Percentiles rank a stretch among this genome's conserved stretches.
These are phyloP conservation scores for Lineus longissimus DNA, from an alignment of 1,140 invertebrate species.

Conservation along the genomic window DNA sequence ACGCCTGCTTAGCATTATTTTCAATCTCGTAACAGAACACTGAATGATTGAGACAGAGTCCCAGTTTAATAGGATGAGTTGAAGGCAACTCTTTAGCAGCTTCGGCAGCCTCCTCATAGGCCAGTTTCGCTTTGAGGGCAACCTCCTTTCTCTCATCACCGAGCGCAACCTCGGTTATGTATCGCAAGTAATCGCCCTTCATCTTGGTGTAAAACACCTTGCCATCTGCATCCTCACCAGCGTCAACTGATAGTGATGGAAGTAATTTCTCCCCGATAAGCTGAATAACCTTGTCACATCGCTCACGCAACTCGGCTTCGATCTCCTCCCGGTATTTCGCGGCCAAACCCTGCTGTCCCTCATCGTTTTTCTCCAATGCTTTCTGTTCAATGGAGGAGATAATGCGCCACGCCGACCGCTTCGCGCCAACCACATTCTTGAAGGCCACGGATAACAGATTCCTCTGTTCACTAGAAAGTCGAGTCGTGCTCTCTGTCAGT, in stretches of 20 bases:
- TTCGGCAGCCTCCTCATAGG: slow-evolving; percentile 94
- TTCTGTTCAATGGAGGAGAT: slow-evolving; percentile 92
- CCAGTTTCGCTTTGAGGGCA: slow-evolving; percentile 38
- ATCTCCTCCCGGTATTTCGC: slow-evolving; percentile 45
- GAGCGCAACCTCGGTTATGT: slow-evolving; percentile 86
- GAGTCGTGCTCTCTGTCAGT: slow-evolving; percentile 50
- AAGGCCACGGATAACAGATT: slow-evolving; percentile 96
- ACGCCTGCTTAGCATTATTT: too few species aligned
- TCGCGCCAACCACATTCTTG: slow-evolving; percentile 97
- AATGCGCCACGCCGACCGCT: slow-evolving; percentile 94
- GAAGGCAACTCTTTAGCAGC: slow-evolving; percentile 92
- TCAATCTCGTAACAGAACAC: slow-evolving; percentile 93
- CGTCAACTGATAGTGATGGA: too few species aligned
- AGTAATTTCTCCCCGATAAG: too few species aligned
- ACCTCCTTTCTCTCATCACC: background rate
- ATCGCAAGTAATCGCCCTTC: slow-evolving; percentile 94
- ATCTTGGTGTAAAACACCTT: slow-evolving; percentile 63
- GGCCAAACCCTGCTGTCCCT: slow-evolving; percentile 64
- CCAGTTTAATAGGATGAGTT: slow-evolving; percentile 79
- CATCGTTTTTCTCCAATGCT: slow-evolving; percentile 66
- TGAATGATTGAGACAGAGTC: slow-evolving; percentile 85
- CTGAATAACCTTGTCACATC: too few species aligned
- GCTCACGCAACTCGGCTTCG: too few species aligned
- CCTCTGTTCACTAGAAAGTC: slow-evolving; percentile 91
- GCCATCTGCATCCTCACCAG: too few species aligned